Conservation (phyloP, 2,888 invertebrate species). For the Noctua pronuba region DNA sequence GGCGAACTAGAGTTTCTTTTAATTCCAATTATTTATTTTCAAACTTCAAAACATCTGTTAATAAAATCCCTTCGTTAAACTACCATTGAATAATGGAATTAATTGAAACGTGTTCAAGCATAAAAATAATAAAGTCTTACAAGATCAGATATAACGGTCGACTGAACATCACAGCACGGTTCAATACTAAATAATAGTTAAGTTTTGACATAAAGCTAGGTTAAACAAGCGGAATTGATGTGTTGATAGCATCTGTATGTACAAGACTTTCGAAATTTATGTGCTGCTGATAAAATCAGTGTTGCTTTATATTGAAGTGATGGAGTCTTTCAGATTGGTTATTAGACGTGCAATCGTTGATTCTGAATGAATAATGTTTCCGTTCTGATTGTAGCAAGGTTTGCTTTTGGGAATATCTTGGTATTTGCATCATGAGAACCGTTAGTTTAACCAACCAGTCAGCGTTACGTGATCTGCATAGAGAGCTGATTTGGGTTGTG, state of each 20-base stretch:
- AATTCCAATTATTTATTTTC: neutral
- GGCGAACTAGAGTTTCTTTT: neutral
- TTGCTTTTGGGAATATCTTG: neutral
- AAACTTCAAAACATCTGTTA: neutral
- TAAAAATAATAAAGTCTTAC: conserved; percentile 52
- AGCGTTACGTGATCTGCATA: neutral
- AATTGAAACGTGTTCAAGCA: conserved; percentile 45
- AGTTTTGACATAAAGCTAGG: conserved; percentile 68
- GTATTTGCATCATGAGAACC: neutral
- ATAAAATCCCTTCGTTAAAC: neutral
- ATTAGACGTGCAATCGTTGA: conserved; percentile 13
- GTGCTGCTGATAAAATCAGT: conserved; percentile 54
- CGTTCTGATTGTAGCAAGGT: conserved; percentile 7
- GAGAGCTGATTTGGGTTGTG: neutral
- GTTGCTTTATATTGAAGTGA: conserved; percentile 54
- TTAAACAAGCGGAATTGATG: conserved; percentile 67
- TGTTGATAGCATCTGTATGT: conserved; percentile 64
- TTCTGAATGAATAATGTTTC: conserved; percentile 31
- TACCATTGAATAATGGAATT: conserved; percentile 37
- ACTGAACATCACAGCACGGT: conserved; percentile 50
- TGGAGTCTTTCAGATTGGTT: conserved; percentile 34
- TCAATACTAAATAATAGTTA: conserved; percentile 58
- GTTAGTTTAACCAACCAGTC: neutral
- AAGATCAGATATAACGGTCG: conserved; percentile 62
- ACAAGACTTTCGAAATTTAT: conserved; percentile 56